Percentiles rank a stretch among this genome's conserved stretches.
Evolutionary conservation across 2,888 invertebrate genomes (phyloP).

Genomic region (Hartigia nigra): DNA sequence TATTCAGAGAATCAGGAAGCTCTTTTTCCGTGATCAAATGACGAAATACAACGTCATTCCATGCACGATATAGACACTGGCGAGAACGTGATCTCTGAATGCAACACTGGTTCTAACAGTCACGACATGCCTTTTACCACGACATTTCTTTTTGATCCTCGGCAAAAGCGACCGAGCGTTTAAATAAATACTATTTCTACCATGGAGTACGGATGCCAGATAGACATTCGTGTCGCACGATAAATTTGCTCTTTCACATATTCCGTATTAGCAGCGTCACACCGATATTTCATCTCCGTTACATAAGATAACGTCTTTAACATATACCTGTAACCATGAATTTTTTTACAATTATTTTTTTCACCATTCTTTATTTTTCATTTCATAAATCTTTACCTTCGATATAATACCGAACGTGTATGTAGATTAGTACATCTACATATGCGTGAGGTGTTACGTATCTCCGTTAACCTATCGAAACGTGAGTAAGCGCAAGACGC

Average conservation of each 20-base stretch:
- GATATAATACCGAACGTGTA: background rate
- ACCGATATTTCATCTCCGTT: background rate
- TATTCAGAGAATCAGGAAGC: background rate
- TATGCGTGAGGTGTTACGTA: background rate
- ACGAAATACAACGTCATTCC: background rate
- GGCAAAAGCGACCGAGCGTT: background rate
- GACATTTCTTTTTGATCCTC: background rate
- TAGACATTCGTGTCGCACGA: background rate
- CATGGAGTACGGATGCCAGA: background rate
- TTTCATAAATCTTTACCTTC: background rate
- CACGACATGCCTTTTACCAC: background rate
- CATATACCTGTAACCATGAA: background rate
- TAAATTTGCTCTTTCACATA: background rate
- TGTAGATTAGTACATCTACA: background rate
- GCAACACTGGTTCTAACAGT: conserved; percentile 2
- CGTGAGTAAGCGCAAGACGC: background rate
- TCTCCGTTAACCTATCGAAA: background rate
- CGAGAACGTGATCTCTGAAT: conserved; percentile 1
- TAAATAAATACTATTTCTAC: background rate
- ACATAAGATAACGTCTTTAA: background rate
- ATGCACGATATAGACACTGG: background rate
- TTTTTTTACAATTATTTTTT: background rate
- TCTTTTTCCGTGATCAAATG: background rate
- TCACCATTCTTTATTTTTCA: background rate
- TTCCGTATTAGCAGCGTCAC: background rate